Evolutionary conservation across 2,113 vertebrate genomes (phyloP), one percentile per base, ranked within the genome.

Genomic region (Dasypus novemcinctus): DNA sequence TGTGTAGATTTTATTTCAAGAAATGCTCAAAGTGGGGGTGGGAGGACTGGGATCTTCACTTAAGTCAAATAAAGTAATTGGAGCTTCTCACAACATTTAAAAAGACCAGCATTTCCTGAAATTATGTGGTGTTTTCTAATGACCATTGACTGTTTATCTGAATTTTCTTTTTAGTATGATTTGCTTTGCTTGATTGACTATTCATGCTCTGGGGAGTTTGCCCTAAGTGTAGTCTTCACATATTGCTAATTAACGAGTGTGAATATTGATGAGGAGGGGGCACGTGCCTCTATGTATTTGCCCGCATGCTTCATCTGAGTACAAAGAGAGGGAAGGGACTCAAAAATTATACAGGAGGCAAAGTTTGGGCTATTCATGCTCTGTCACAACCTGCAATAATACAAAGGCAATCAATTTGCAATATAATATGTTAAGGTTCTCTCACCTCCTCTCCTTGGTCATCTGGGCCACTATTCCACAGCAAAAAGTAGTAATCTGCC

Each of bases 211-310:
- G 93, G 96, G 98, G 97, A 97, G 89, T 97, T 98, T 97, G 97
- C 96, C 98, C 96, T 94, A 98, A 98, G 97, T 97, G 96, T 95
- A 97, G 97, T 91, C 93, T 96, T 98, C 98, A 97, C 96, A 97
- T 98, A 97, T 98, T 97, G 96, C 98, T 98, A 98, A 98, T 98
- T 98, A 98, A 98, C 98, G 98, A 97, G 96, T 95, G 93, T 98
- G 97, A 97, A 97, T 98, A 98, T 97, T 98, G 97, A 98, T 97
- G 91, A 98, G 94, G 96, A 97, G 97, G 95, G 95, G 88, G 61
- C 46, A 1, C 38, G 54, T 18, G 14, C 27, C 4, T 91, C 9
- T 93, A 96, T 97, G 96, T 96, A 59, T 95, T 90, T 95, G 94
- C 93, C 92, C 96, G 71, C 84, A 91, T 95, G 92, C 93, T 97